Evolutionary conservation across 2,888 invertebrate genomes (phyloP), one percentile per base, ranked within the genome.

Genomic region (Drosophila rellima): DNA sequence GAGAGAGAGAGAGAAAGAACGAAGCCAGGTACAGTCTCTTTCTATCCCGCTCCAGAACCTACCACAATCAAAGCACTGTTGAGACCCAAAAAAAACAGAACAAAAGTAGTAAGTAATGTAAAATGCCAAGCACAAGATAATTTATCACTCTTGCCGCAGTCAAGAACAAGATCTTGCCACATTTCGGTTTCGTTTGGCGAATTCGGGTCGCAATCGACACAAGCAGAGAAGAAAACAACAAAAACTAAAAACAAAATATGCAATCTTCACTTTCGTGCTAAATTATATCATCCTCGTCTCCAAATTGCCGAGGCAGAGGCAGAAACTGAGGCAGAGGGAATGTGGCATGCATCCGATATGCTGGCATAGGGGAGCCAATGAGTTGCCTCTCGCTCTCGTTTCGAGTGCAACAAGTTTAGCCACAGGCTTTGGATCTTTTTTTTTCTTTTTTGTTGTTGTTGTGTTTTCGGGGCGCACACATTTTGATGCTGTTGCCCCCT

Each of bases 251-350:
- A 17, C 11, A 37, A 2, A 17, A 15, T 6, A 4, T 10, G 31
- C 64, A 74, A 75, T 74, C 89, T 85, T 89, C 86, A 88, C 85
- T 89, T 87, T 85, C 89, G 73, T 75, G 81, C 88, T 85, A 88
- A 85, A 85, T 84, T 84, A 84, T 84, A 89, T 84, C 84, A 84
- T 84, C 56, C 33, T 56, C 77, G 44, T 68, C 56, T 45, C 56
- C 82, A 84, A 80, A 80, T 81, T 80, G 80, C 79, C 65, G 35
- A 62, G 40, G 26, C 45, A 73, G 26, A 15, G 39, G 31, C 20
- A 35, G n/a, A n/a, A 29, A 31, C 23, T 23, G 23, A 23, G 23
- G 23, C 47, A 31, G 26, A 15, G 39, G 31, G 31, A 18, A 31
- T 52, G 37, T 39, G 23, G 52, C 52, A 45, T 40, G 72, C 75